A percentile compares a stretch with the other conserved stretches of the same genome.
These are phyloP conservation scores for Morinoia aosen DNA, from an alignment of 2,888 invertebrate species.

Conservation along the genomic window DNA sequence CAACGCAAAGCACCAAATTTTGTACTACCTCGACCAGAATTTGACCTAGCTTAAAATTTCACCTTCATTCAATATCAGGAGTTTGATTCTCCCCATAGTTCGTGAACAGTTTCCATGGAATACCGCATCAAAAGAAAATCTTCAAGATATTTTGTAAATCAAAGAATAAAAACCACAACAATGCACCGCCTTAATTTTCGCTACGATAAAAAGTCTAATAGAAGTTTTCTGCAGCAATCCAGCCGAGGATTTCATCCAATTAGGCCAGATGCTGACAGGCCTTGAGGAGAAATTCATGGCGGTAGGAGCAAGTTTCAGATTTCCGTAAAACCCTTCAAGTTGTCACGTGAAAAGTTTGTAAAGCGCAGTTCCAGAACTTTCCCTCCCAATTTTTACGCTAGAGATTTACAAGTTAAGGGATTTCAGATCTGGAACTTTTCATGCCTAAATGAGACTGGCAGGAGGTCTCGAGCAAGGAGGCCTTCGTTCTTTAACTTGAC, in stretches of 20 bases:
- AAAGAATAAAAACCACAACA: background rate
- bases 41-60: background rate
- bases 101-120: too few relatives aligned
- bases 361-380: constrained; percentile 41
- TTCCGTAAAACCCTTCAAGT: constrained; percentile 10
- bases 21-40: background rate
- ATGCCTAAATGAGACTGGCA: background rate
- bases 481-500: background rate
- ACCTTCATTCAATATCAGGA: background rate
- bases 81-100: background rate
- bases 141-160: too few relatives aligned
- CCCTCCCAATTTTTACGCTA: constrained; percentile 29
- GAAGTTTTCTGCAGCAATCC: background rate
- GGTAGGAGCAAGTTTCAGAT: background rate
- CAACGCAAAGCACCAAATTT: too few relatives aligned
- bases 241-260: background rate
- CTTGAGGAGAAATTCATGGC: background rate
- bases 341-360: constrained; percentile 31
- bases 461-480: background rate
- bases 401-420: constrained; percentile 43
- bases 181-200: background rate
- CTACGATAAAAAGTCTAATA: background rate
- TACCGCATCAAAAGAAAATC: too few relatives aligned
- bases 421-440: constrained; percentile 20
- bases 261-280: background rate